phyloP scores from a whole-genome alignment of 2,888 invertebrate species.

The Megalurothrips usitatus region DNA sequence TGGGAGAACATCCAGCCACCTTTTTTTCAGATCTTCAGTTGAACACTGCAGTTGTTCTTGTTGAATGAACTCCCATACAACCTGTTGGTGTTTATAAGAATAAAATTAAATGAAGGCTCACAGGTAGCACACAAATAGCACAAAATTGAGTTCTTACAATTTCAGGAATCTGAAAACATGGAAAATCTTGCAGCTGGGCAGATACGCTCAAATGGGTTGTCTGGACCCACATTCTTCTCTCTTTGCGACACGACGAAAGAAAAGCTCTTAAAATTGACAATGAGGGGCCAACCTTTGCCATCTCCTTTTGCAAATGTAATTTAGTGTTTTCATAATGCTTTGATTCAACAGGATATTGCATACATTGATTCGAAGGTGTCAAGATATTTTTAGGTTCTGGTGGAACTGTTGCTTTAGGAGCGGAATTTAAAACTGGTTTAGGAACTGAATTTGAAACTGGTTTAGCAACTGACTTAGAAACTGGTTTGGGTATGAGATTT shows the following conservation, averaged over 20 bases:
- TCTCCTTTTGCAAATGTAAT: background rate
- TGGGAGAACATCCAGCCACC: background rate
- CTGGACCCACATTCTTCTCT: background rate
- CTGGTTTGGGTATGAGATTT: background rate
- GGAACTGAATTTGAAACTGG: no score
- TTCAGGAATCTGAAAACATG: background rate
- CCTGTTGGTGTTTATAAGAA: background rate
- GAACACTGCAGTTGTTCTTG: conserved; percentile 8
- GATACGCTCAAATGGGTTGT: background rate
- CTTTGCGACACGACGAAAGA: background rate
- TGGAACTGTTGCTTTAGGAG: no score
- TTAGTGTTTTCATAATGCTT: background rate
- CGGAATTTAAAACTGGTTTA: no score
- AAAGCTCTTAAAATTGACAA: background rate
- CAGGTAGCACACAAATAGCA: background rate
- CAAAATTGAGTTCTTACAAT: background rate
- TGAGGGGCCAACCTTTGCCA: background rate
- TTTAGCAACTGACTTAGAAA: background rate
- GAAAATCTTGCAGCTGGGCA: background rate
- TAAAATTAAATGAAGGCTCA: background rate
- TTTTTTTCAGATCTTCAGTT: background rate
- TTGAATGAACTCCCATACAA: background rate
- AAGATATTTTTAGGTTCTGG: no score
- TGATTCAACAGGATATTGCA: background rate
- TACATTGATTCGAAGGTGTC: no score